Evolutionary conservation across 1,140 invertebrate species (phyloP).

Genomic region (Orchesella cincta): DNA sequence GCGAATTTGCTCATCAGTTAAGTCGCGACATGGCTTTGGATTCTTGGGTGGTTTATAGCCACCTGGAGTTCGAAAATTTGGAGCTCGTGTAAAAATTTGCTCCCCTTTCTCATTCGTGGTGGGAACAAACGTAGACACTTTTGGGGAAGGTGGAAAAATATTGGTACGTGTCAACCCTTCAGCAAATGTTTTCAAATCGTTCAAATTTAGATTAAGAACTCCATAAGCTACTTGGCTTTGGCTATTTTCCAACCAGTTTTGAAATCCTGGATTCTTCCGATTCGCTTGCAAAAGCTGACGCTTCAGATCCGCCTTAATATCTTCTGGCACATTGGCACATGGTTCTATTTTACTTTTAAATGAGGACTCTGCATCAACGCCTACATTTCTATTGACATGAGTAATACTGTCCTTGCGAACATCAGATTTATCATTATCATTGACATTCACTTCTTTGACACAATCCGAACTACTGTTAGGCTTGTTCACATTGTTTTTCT

Average conservation of each 20-base stretch:
- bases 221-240: background rate
- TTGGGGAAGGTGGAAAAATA: background rate
- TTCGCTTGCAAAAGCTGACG: background rate
- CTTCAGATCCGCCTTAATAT: background rate
- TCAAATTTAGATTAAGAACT: slow-evolving; percentile 7
- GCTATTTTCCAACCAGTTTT: background rate
- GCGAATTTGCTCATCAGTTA: slow-evolving; percentile 38
- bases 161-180: background rate
- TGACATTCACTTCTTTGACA: too few species aligned
- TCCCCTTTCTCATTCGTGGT: slow-evolving; percentile 26
- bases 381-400: background rate
- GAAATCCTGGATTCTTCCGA: background rate
- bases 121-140: slow-evolving; percentile 6
- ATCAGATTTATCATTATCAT: too few species aligned
- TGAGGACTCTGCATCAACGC: too few species aligned
- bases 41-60: slow-evolving; percentile 43
- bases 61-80: slow-evolving; percentile 43
- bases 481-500: too few species aligned
- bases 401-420: background rate
- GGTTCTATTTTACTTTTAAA: too few species aligned
- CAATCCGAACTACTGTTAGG: too few species aligned
- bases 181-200: slow-evolving; percentile 5
- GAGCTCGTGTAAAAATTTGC: slow-evolving; percentile 38
- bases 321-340: background rate
- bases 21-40: slow-evolving; percentile 28